phyloP scores from a whole-genome alignment of 1,140 invertebrate species.

The Platyscapa corneri region DNA sequence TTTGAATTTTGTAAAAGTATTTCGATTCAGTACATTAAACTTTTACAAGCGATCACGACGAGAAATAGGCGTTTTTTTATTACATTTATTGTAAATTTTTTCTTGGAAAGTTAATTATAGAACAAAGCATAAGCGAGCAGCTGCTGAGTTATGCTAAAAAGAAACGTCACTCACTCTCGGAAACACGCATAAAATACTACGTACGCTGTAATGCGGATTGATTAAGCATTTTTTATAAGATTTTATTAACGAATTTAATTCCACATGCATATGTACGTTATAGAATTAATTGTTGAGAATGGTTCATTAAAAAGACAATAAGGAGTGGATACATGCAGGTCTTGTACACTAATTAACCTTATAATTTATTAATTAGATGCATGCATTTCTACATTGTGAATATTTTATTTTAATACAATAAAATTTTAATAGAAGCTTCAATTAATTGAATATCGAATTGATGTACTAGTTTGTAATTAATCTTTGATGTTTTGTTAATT shows the following conservation, averaged over 20 bases:
- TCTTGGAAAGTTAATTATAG: conserved; percentile 6
- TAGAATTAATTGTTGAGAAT: background rate
- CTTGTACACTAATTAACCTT: conserved; percentile 3
- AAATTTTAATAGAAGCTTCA: background rate
- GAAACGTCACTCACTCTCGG: background rate
- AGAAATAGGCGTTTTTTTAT: background rate
- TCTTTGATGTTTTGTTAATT: background rate
- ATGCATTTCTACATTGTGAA: background rate
- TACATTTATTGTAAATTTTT: background rate
- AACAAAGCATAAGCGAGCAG: background rate
- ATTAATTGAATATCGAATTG: background rate
- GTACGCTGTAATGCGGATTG: background rate
- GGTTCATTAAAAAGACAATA: conserved; percentile 12
- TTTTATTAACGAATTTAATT: conserved; percentile 8
- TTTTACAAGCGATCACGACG: background rate
- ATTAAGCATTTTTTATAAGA: conserved; percentile 2
- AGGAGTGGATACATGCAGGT: background rate
- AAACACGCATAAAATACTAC: background rate
- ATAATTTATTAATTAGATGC: background rate
- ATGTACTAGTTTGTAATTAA: background rate
- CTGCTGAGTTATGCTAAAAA: background rate
- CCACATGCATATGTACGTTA: no score
- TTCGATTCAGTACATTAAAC: background rate
- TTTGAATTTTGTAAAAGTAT: background rate
- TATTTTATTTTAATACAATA: background rate